These are phyloP conservation scores for Trichonephila inaurata DNA, from an alignment of 1,140 invertebrate species.

Conservation along the genomic window DNA sequence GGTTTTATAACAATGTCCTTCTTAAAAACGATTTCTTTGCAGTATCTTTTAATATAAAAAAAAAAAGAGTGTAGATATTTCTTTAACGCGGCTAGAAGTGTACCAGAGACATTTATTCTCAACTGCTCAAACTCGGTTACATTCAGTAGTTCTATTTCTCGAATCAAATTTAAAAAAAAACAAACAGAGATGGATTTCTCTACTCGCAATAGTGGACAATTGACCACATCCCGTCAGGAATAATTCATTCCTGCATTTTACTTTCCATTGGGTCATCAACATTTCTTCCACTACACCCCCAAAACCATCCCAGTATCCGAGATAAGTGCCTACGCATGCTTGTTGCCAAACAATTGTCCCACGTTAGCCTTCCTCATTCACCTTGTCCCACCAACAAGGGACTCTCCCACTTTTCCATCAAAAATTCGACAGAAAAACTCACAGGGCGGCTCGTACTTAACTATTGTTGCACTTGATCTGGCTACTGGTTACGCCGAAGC, in stretches of 20 bases:
- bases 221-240: neutral
- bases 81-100: too few relatives aligned
- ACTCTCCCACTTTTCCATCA: neutral
- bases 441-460: neutral
- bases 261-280: neutral
- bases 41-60: too few relatives aligned
- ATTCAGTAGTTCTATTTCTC: too few relatives aligned
- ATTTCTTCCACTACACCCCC: neutral
- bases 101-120: too few relatives aligned
- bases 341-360: constrained; percentile 2
- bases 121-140: too few relatives aligned
- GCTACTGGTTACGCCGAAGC: constrained; percentile 17
- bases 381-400: constrained; percentile 4
- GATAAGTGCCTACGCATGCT: neutral
- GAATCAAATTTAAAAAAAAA: too few relatives aligned
- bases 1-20: too few relatives aligned
- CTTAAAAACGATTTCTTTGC: too few relatives aligned
- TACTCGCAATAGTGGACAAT: neutral
- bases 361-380: neutral
- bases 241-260: neutral
- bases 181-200: neutral
- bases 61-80: too few relatives aligned
- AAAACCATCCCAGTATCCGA: too few relatives aligned
- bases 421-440: neutral
- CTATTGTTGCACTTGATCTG: neutral